phyloP scores from a whole-genome alignment of 1,140 invertebrate genomes.

The Cyrtorhinus lividipennis region DNA sequence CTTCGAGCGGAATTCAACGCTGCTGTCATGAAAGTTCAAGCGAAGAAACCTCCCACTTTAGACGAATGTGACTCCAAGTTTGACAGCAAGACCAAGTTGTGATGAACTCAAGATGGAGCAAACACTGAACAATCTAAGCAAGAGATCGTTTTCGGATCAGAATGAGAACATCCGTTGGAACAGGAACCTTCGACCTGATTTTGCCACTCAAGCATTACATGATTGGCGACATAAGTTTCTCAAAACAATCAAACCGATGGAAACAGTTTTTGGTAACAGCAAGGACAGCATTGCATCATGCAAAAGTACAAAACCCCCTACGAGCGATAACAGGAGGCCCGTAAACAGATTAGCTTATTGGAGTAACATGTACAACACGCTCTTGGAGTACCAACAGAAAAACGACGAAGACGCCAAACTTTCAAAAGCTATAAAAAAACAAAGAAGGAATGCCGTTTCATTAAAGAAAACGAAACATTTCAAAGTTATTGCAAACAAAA shows the following conservation, averaged over 20 bases:
- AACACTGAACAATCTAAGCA: neutral
- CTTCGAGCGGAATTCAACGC: conserved; percentile 7
- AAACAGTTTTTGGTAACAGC: too few species aligned
- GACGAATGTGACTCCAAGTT: conserved; percentile 1
- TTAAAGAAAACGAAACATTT: neutral
- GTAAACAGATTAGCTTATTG: neutral
- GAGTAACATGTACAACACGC: neutral
- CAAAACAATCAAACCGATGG: neutral
- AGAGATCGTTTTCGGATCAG: neutral
- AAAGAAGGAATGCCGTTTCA: neutral
- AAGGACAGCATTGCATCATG: too few species aligned
- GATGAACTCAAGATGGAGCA: neutral
- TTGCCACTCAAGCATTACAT: neutral
- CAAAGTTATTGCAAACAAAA: neutral
- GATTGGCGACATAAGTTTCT: neutral
- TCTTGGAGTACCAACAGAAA: neutral
- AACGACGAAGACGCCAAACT: neutral
- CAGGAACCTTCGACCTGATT: too few species aligned
- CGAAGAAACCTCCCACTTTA: neutral
- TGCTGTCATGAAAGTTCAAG: conserved; percentile 2
- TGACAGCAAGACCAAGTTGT: neutral
- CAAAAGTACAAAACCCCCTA: too few species aligned
- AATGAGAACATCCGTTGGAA: neutral
- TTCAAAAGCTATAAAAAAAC: neutral
- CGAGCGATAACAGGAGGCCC: too few species aligned